These are phyloP conservation scores for Portevinia maculata DNA, from an alignment of 2,888 invertebrate species.

Conservation along the genomic window DNA sequence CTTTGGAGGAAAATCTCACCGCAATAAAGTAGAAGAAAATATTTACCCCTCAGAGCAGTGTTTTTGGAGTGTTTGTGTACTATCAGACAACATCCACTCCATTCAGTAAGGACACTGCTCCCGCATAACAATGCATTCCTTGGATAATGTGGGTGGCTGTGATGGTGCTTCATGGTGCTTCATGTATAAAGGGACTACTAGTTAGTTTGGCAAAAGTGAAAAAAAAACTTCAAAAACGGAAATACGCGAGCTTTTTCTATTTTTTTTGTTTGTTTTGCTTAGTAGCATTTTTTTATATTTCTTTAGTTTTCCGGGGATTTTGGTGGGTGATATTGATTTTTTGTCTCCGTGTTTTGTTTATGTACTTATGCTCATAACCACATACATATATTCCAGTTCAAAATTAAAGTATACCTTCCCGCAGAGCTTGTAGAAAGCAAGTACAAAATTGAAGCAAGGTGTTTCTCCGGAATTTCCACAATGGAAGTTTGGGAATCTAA, in stretches of 20 bases:
- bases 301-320: conserved; percentile 46
- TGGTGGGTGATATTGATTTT: conserved; percentile 60
- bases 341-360: not conserved
- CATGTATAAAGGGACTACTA: not conserved
- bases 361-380: not conserved
- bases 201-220: conserved; percentile 23
- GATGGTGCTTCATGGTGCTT: not conserved
- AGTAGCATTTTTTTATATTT: conserved; percentile 12
- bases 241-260: conserved; percentile 51
- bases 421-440: too few relatives aligned
- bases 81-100: conserved; percentile 69
- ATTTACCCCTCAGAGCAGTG: conserved; percentile 64
- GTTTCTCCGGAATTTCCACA: too few relatives aligned
- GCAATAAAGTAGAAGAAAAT: conserved; percentile 73
- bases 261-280: conserved; percentile 29
- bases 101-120: conserved; percentile 56
- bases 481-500: too few relatives aligned
- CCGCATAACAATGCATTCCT: conserved; percentile 57
- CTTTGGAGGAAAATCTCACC: conserved; percentile 64
- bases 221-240: not conserved
- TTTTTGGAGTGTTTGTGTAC: conserved; percentile 66
- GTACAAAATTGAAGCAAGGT: too few relatives aligned
- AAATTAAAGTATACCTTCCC: conserved; percentile 4
- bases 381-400: conserved; percentile 2
- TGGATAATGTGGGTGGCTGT: conserved; percentile 33